These are phyloP conservation scores for Hypotaenidia philippensis DNA, from an alignment of 2,797 vertebrate genomes.

Conservation along the genomic window DNA sequence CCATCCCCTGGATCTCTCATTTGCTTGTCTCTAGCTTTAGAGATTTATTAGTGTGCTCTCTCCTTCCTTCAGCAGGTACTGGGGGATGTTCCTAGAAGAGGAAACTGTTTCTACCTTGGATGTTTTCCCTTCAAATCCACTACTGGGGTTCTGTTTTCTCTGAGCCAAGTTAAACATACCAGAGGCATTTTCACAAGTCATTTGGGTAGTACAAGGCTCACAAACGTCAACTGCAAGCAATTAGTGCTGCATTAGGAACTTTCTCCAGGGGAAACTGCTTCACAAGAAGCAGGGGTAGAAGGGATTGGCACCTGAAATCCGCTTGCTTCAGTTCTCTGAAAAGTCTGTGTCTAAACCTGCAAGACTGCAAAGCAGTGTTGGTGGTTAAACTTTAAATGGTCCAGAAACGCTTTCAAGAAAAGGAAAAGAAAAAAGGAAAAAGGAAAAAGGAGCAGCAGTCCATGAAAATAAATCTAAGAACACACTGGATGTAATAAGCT, in stretches of 20 bases:
- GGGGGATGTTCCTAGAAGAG: background rate
- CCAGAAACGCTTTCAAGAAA: background rate
- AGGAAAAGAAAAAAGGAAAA: background rate
- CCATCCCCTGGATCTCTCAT: background rate
- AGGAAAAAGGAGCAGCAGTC: background rate
- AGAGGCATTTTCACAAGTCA: background rate
- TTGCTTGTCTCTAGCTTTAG: background rate
- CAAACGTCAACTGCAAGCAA: background rate
- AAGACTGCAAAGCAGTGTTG: background rate
- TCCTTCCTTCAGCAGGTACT: background rate
- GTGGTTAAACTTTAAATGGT: background rate
- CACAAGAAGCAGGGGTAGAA: background rate
- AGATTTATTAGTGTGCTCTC: background rate
- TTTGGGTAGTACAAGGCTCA: background rate
- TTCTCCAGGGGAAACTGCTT: background rate
- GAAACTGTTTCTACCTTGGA: background rate
- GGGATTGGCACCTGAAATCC: background rate
- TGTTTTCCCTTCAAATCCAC: background rate
- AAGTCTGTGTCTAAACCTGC: background rate
- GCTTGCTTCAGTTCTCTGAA: background rate
- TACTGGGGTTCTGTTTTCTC: background rate
- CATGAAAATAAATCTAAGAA: background rate
- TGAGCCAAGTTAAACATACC: constrained; percentile 19
- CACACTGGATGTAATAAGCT: accelerated
- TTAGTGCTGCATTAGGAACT: background rate